Percentiles rank a stretch among this genome's conserved stretches.
Evolutionary conservation across 2,113 vertebrate species (phyloP).

Genomic region (Phaethornis superciliosus): DNA sequence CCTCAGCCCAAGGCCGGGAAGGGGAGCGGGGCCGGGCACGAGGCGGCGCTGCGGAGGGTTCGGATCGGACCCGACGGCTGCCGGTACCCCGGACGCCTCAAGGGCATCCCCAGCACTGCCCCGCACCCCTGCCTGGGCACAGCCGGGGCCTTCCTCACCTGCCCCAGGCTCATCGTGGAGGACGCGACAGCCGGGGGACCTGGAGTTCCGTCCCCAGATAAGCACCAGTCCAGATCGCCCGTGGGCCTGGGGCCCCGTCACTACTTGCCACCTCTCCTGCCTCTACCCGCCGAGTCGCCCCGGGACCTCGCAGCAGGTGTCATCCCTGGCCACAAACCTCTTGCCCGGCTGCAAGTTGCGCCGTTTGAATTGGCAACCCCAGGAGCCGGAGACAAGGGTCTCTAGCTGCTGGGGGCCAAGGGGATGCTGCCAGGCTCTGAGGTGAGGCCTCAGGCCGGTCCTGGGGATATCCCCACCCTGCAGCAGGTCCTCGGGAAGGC

Average conservation of each 20-base stretch:
- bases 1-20: neutral
- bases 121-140: neutral
- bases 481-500: neutral
- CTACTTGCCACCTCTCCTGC: neutral
- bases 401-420: neutral
- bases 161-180: too few relatives aligned
- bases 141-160: too few relatives aligned
- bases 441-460: too few relatives aligned
- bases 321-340: neutral
- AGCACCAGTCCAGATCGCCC: neutral
- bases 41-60: slow-evolving; percentile 42
- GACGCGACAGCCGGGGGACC: neutral
- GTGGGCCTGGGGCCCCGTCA: too few relatives aligned
- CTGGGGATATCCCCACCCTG: neutral
- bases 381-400: neutral
- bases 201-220: neutral
- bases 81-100: neutral
- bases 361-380: neutral
- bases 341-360: neutral
- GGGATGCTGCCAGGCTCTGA: neutral
- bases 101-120: neutral
- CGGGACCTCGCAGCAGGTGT: neutral
- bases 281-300: neutral
- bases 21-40: neutral
- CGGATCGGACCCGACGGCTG: neutral